Conservation (phyloP, 2,113 vertebrate genomes). For the Aptenodytes forsteri region DNA sequence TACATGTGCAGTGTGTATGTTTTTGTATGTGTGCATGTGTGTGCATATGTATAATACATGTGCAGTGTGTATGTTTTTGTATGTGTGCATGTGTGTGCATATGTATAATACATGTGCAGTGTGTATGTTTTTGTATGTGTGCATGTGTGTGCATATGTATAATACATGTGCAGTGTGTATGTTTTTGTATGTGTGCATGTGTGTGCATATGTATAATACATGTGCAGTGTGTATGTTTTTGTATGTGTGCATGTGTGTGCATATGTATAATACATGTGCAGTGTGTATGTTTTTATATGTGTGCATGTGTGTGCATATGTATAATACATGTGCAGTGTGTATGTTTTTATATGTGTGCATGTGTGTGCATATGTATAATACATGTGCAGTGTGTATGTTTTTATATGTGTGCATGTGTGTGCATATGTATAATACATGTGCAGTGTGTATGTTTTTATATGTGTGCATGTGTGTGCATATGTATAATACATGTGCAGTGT, state of each 20-base stretch:
- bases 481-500: not conserved
- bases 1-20: not conserved
- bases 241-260: not conserved
- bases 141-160: not conserved
- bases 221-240: not conserved
- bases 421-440: not conserved
- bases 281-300: not conserved
- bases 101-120: not conserved
- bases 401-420: not conserved
- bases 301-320: not conserved
- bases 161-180: not conserved
- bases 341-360: not conserved
- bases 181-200: not conserved
- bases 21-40: not conserved
- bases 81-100: not conserved
- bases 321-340: not conserved
- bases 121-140: not conserved
- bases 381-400: not conserved
- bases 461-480: not conserved
- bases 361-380: not conserved
- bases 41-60: not conserved
- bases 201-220: not conserved
- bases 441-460: not conserved
- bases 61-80: not conserved
- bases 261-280: not conserved